Evolutionary conservation across 2,113 vertebrate species (phyloP), one percentile per base, ranked within the genome.

Genomic region (Eubucco bourcierii): DNA sequence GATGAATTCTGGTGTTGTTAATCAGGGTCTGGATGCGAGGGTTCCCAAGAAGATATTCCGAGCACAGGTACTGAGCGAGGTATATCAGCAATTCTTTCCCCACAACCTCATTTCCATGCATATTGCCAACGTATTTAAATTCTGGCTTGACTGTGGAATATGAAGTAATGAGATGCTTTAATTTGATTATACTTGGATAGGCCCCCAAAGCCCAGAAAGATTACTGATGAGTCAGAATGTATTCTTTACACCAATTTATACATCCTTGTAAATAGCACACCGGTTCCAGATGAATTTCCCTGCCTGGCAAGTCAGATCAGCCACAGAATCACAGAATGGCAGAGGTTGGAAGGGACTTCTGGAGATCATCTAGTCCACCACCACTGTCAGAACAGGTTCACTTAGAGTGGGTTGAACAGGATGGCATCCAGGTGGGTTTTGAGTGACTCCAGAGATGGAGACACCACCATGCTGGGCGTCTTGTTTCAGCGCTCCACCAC

Each of bases 31-130:
- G 99, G 94, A 99, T 90, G 24, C 99, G 98, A 23, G 98, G 85
- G 53, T 98, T 99, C 63, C 99, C 99, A 8, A 98, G 98, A 58
- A 97, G 95, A 91, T 99, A 99, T 92, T 99, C 99, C 0, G 99
- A 99, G 66, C 99, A 99, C 96, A 99, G 96, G 93, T 99, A 99
- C 96, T 99, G 99, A 20, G 98, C 97, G 21, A 99, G 96, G 92
- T 99, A 99, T 84, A 99, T 96, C 73, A 99, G 98, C 81, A 99
- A 93, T 85, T 99, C 98, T 52, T 98, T 98, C 23, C 99, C 99
- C 31, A 98, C 97, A 37, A 99, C 99, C 97, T 99, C 99, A 23
- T 99, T 99, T 66, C 99, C 99, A 0, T 99, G 99, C 98, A 99
- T 99, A 97, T 99, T 99, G 52, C 98, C 99, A 28, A 99, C 96